These are phyloP conservation scores for Unio pictorum DNA, from an alignment of 2,888 invertebrate species.

Conservation along the genomic window DNA sequence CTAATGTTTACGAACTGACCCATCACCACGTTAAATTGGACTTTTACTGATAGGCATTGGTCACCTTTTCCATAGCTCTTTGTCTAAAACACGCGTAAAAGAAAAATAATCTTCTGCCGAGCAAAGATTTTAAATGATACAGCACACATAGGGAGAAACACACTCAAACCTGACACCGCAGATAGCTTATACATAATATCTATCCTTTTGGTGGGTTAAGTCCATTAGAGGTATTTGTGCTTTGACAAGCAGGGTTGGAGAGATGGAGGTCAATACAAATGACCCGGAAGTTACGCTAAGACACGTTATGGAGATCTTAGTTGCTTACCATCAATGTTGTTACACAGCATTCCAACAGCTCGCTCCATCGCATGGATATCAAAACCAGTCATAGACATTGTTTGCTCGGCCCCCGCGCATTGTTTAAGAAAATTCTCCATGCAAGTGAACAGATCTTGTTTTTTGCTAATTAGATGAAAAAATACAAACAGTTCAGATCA, in stretches of 20 bases:
- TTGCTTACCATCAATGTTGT: slow-evolving; percentile 37
- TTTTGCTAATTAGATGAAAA: slow-evolving; percentile 29
- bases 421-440: slow-evolving; percentile 46
- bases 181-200: neutral
- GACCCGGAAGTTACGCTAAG: neutral
- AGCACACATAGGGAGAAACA: neutral
- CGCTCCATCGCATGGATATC: slow-evolving; percentile 47
- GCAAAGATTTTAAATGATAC: no score
- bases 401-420: slow-evolving; percentile 47
- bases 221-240: no score
- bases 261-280: neutral
- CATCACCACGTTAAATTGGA: no score
- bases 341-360: slow-evolving; percentile 42
- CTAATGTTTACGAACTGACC: no score
- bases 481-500: neutral
- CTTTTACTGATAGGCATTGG: no score
- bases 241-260: neutral
- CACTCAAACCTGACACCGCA: neutral
- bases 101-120: no score
- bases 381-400: slow-evolving; percentile 43
- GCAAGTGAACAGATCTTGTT: slow-evolving; percentile 42
- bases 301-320: neutral
- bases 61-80: no score
- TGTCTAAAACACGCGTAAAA: no score
- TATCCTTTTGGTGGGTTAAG: neutral